A percentile compares a stretch with the other conserved stretches of the same genome.
phyloP scores from a whole-genome alignment of 2,797 vertebrate species.

The Pachyuromys duprasi region DNA sequence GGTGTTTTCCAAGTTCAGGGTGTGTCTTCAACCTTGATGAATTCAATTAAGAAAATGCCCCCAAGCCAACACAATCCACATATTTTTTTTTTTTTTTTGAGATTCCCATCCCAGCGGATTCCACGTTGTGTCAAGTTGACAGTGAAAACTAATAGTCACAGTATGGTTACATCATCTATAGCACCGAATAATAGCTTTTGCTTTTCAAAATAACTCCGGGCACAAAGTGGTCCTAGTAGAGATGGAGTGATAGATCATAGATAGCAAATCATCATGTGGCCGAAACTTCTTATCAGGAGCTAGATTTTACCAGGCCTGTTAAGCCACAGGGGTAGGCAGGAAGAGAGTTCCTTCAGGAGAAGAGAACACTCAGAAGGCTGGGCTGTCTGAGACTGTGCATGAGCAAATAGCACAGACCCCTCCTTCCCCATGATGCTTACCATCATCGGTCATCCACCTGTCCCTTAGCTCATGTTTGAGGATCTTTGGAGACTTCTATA shows the following conservation, averaged over 20 bases:
- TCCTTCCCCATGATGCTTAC: background rate
- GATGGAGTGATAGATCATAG: background rate
- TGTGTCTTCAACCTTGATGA: background rate
- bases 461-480: background rate
- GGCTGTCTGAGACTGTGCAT: background rate
- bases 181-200: background rate
- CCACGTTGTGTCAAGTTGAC: background rate
- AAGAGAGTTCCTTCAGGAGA: background rate
- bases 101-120: background rate
- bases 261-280: background rate
- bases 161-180: background rate
- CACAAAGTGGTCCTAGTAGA: background rate
- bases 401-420: background rate
- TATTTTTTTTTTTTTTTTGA: background rate
- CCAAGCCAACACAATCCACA: background rate
- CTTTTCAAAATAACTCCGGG: background rate
- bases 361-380: background rate
- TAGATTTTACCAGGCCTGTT: background rate
- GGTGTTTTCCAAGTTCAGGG: no score
- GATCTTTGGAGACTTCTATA: background rate
- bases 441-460: background rate
- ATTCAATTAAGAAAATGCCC: background rate
- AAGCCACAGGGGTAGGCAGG: background rate
- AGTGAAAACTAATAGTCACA: background rate
- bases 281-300: background rate